These are phyloP conservation scores for Scyliorhinus canicula DNA, from an alignment of 2,797 vertebrate species.

Conservation along the genomic window DNA sequence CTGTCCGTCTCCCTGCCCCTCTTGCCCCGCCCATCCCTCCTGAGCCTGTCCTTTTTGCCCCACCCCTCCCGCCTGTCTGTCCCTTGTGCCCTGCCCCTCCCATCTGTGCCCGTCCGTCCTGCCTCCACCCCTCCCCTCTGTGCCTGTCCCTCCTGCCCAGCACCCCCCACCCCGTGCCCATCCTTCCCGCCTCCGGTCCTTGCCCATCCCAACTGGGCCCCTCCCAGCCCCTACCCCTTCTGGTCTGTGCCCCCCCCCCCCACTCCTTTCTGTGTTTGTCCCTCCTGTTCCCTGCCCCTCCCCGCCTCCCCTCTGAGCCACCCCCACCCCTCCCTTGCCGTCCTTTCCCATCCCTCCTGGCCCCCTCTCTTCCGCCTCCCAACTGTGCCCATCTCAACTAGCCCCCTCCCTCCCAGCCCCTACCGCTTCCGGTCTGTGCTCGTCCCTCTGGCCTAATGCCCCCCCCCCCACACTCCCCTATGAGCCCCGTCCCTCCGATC, in stretches of 20 bases:
- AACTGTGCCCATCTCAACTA: too few relatives aligned
- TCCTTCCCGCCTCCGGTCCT: background rate
- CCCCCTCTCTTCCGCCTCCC: too few relatives aligned
- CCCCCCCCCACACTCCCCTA: too few relatives aligned
- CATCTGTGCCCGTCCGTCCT: slow-evolving; percentile 55
- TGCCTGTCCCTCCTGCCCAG: background rate
- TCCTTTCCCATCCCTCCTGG: background rate
- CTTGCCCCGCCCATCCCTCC: slow-evolving; percentile 49
- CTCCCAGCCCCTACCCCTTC: too few relatives aligned
- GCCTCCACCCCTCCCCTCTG: slow-evolving; percentile 35
- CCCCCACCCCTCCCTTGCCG: background rate
- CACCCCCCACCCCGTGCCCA: too few relatives aligned
- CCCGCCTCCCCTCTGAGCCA: background rate
- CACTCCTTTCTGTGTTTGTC: too few relatives aligned
- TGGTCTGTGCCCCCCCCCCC: too few relatives aligned
- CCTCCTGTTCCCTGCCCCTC: too few relatives aligned
- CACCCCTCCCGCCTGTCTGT: slow-evolving; percentile 60
- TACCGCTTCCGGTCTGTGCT: too few relatives aligned
- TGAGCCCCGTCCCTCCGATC: background rate
- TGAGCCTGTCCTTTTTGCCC: slow-evolving; percentile 52
- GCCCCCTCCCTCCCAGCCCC: too few relatives aligned
- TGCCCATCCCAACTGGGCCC: too few relatives aligned
- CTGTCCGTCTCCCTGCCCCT: slow-evolving; percentile 48
- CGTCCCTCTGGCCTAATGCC: too few relatives aligned
- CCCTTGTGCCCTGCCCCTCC: slow-evolving; percentile 58